Conservation (phyloP, 2,797 vertebrate genomes). For the Cossypha niveicapilla region DNA sequence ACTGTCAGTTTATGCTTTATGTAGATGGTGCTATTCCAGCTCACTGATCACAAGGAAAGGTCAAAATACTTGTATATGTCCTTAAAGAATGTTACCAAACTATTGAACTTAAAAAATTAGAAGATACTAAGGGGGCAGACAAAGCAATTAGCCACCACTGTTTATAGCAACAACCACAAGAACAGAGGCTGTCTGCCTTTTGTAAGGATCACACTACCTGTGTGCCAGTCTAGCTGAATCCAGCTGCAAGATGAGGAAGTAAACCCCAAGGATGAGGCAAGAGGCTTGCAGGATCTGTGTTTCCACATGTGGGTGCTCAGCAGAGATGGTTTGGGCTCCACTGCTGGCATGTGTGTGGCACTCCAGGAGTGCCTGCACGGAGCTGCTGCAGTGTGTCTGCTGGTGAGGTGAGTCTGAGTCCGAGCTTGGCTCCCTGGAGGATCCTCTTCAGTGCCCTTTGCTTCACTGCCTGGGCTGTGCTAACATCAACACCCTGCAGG, state of each 20-base stretch:
- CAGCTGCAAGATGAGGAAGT: background rate
- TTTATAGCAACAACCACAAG: background rate
- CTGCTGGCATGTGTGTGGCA: background rate
- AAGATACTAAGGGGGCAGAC: background rate
- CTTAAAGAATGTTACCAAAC: background rate
- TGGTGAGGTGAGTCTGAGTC: fast-evolving
- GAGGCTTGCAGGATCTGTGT: background rate
- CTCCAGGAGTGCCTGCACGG: fast-evolving
- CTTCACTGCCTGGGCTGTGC: background rate
- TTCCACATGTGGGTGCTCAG: fast-evolving
- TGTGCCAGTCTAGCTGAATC: background rate
- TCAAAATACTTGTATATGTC: background rate
- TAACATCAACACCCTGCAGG: background rate
- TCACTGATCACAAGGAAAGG: background rate
- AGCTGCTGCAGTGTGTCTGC: background rate
- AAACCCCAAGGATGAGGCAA: background rate
- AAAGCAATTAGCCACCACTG: background rate
- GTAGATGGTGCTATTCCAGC: background rate
- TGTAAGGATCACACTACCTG: background rate
- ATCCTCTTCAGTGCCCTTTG: background rate
- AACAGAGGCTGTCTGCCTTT: background rate
- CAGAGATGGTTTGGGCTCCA: background rate
- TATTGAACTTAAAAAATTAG: background rate
- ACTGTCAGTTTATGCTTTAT: background rate
- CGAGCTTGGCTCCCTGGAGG: background rate